Conservation (phyloP, 2,888 invertebrate genomes). For the Phyto melanocephala region DNA sequence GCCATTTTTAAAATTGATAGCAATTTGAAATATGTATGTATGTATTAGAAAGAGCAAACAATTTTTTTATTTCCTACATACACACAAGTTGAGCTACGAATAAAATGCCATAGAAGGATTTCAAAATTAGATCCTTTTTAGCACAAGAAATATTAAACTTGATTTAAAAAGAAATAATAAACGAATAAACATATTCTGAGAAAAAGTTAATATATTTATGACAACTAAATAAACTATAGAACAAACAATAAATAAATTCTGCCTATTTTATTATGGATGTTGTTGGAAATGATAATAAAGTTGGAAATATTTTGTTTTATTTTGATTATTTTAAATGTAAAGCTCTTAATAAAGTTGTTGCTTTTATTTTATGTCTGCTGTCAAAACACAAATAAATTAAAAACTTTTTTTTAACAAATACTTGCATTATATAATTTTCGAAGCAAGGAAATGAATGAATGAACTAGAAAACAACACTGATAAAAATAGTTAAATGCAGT, state of each 20-base stretch:
- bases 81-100: neutral
- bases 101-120: slow-evolving; percentile 6
- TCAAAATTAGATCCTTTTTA: slow-evolving; percentile 2
- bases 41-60: neutral
- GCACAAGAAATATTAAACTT: slow-evolving; percentile 31
- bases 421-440: neutral
- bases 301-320: slow-evolving; percentile 10
- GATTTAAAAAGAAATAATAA: neutral
- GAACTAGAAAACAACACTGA: neutral
- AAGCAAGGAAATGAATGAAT: neutral
- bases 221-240: neutral
- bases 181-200: neutral
- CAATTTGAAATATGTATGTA: slow-evolving; percentile 45
- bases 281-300: neutral
- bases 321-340: slow-evolving; percentile 29
- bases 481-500: no score
- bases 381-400: slow-evolving; percentile 30
- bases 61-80: no score
- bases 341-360: slow-evolving; percentile 14
- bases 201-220: neutral
- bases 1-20: slow-evolving; percentile 53
- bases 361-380: neutral
- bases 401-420: neutral
- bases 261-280: neutral
- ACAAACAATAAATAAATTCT: slow-evolving; percentile 3